Evolutionary conservation across 2,797 vertebrate species (phyloP), one percentile per base, ranked within the genome.

Genomic region (Florisuga fusca): DNA sequence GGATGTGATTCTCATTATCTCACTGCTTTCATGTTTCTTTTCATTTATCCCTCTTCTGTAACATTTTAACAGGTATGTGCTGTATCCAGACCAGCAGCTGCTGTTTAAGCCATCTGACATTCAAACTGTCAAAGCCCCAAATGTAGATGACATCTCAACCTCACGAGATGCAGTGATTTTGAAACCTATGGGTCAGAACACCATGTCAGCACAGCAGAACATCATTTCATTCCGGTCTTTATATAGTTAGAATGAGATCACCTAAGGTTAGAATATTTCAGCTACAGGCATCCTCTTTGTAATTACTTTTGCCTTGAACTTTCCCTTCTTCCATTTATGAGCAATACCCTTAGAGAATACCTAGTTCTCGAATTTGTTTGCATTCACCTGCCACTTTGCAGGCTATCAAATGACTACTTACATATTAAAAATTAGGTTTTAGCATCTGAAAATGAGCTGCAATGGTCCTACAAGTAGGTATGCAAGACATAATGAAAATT

Each of bases 251-350:
- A 67, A 90, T 38, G 33, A 87, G 31, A 85, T 38, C 63, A 75
- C 68, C 84, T 71, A 80, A 59, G 61, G 75, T 83, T 84, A 82
- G 38, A 67, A 38, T 87, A 74, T 82, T 92, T 87, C 64, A 87
- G 92, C 75, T 89, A 87, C 75, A 74, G 33, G 29, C 53, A 80
- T 54, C 72, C 61, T 94, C 84, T 92, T 85, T 93, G 91, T 7
- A 71, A 50, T 41, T 85, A 71, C 73, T 85, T 67, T 66, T 89
- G 33, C 78, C 61, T 90, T 61, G 61, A 87, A 41, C 83, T 89
- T 84, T 89, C 38, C 45, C 53, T 67, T 7, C 61, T 93, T 85
- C 91, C 41, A 57, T 58, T 94, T 85, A 87, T 68, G 72, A 95
- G 41, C 25, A 73, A 83, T 10, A 89, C 53, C 84, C 61, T 67